phyloP scores from a whole-genome alignment of 2,797 vertebrate genomes.

The Pipistrellus pygmaeus region DNA sequence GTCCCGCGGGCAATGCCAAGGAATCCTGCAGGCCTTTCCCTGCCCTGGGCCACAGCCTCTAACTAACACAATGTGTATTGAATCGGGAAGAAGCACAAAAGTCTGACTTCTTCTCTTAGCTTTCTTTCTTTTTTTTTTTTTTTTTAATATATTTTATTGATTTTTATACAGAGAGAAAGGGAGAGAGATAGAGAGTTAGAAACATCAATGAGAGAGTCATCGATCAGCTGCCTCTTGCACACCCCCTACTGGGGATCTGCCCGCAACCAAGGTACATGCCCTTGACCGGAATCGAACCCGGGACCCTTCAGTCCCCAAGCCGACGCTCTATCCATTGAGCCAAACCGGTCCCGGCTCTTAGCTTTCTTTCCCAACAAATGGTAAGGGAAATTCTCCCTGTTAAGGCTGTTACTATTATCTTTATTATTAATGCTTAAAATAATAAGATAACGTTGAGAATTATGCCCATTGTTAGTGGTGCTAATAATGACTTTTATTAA shows the following conservation, averaged over 20 bases:
- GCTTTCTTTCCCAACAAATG: conserved; percentile 14
- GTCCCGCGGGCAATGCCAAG: neutral
- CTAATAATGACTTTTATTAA: neutral
- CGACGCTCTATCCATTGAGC: too few relatives aligned
- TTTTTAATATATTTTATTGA: too few relatives aligned
- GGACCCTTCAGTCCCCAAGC: too few relatives aligned
- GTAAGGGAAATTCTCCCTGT: neutral
- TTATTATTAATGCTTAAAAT: conserved; percentile 25
- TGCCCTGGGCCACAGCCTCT: neutral
- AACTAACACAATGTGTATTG: neutral
- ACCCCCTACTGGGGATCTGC: too few relatives aligned
- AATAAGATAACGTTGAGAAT: conserved; percentile 14
- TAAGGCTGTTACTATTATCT: neutral
- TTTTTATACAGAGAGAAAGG: too few relatives aligned
- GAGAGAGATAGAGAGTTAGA: too few relatives aligned
- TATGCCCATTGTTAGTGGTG: neutral
- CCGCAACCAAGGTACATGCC: too few relatives aligned
- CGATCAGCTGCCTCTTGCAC: too few relatives aligned
- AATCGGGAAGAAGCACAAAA: neutral
- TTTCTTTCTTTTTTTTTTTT: conserved; percentile 51
- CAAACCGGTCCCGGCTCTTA: too few relatives aligned
- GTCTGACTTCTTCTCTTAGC: neutral
- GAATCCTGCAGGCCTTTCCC: neutral
- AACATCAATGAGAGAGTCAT: too few relatives aligned
- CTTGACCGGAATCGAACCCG: too few relatives aligned